These are phyloP conservation scores for Xiphophorus maculatus DNA, from an alignment of 2,113 vertebrate species.

Conservation along the genomic window DNA sequence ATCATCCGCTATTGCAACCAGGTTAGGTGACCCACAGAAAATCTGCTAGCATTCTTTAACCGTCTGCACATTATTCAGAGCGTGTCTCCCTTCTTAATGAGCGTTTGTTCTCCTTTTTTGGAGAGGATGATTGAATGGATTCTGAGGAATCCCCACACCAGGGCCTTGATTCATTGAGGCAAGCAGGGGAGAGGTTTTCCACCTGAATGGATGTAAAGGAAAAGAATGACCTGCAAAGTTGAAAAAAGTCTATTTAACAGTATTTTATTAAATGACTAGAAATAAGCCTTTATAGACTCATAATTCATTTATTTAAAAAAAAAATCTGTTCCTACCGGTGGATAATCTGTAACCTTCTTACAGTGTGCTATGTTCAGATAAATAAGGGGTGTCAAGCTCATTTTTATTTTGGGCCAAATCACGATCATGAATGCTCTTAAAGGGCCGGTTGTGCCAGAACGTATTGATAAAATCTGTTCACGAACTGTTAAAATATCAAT, in stretches of 20 bases:
- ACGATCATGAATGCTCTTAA: too few species aligned
- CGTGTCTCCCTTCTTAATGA: constrained; percentile 44
- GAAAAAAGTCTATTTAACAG: background rate
- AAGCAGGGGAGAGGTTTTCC: background rate
- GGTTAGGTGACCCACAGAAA: background rate
- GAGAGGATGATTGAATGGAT: background rate
- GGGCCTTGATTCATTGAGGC: constrained; percentile 8
- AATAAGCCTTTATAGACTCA: background rate
- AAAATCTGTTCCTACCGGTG: background rate
- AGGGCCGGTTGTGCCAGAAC: too few species aligned
- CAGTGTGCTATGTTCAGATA: background rate
- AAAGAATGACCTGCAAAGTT: background rate
- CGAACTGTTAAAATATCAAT: too few species aligned
- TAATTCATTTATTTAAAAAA: too few species aligned
- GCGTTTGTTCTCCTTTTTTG: constrained; percentile 42
- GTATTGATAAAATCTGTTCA: too few species aligned
- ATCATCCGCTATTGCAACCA: constrained; percentile 13
- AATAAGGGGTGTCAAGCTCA: too few species aligned
- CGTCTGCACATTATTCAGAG: constrained; percentile 21
- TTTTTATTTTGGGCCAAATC: too few species aligned
- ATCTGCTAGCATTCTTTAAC: constrained; percentile 5
- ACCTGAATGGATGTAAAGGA: constrained; percentile 4
- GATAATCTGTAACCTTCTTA: background rate
- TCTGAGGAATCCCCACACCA: background rate
- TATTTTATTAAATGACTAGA: constrained; percentile 1